Percentiles rank a stretch among this genome's conserved stretches.
These are phyloP conservation scores for Myanophis thanlyinensis DNA, from an alignment of 2,113 vertebrate species.

Conservation along the genomic window DNA sequence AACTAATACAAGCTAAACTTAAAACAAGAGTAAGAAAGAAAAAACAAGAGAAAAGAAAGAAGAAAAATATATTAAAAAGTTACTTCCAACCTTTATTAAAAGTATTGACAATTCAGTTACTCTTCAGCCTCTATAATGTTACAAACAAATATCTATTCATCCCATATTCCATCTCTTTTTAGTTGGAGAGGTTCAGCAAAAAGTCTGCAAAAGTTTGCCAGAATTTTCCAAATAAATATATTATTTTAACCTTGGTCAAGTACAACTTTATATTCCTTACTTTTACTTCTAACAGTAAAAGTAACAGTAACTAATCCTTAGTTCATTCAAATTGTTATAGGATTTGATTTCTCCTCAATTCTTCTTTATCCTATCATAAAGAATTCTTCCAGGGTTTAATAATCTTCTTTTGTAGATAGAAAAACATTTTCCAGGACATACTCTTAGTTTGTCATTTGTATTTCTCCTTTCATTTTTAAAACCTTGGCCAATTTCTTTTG, in stretches of 20 bases:
- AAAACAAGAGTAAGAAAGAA: background rate
- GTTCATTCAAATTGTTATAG: background rate
- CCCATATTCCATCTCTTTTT: background rate
- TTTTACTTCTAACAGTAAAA: background rate
- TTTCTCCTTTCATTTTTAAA: background rate
- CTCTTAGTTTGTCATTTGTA: background rate
- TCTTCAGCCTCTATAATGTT: background rate
- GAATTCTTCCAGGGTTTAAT: background rate
- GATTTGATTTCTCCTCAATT: background rate
- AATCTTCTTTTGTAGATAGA: background rate
- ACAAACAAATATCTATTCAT: background rate
- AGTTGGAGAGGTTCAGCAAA: background rate
- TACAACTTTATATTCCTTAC: background rate
- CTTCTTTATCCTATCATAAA: background rate
- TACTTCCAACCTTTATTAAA: background rate
- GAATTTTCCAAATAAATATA: background rate
- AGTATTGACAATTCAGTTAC: background rate
- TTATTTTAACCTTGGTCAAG: background rate
- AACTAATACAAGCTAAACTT: background rate
- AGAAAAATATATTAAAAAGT: background rate
- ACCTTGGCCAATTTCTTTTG: background rate
- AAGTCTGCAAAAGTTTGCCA: background rate
- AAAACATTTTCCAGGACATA: background rate
- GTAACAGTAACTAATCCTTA: too few species aligned
- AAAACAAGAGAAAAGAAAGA: background rate